Evolutionary conservation across 2,888 invertebrate genomes (phyloP).

Genomic region (Ashinkailepas kermadecensis): DNA sequence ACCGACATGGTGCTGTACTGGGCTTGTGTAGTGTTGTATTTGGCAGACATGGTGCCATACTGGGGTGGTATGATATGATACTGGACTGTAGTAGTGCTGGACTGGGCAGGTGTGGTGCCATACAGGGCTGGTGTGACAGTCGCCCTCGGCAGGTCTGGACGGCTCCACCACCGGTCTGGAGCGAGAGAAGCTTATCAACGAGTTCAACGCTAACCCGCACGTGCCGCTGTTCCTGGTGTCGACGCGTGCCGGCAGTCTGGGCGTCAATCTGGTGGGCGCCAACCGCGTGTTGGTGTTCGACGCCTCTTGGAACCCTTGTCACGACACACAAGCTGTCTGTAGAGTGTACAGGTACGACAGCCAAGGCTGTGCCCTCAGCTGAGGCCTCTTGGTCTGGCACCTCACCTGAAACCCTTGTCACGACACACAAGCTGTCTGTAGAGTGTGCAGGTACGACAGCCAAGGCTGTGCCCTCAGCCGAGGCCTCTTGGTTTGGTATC

Average conservation of each 20-base stretch:
- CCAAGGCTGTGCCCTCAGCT: no score
- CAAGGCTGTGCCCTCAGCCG: no score
- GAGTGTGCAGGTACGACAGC: constrained; percentile 65
- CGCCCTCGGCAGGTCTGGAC: constrained; percentile 62
- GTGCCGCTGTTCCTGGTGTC: constrained; percentile 90
- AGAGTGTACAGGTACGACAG: constrained; percentile 66
- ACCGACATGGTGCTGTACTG: no score
- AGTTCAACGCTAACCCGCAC: constrained; percentile 69
- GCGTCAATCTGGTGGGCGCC: constrained; percentile 95
- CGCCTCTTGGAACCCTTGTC: constrained; percentile 99
- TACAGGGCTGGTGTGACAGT: background rate
- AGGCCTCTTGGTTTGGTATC: no score
- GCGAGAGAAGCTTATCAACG: constrained; percentile 89
- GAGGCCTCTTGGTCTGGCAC: no score
- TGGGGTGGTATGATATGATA: no score
- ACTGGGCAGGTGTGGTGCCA: no score
- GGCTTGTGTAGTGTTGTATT: no score
- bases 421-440: constrained; percentile 93
- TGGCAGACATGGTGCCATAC: no score
- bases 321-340: constrained; percentile 96
- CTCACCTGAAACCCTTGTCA: constrained; percentile 55
- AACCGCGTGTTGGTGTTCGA: constrained; percentile 96
- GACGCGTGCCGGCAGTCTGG: constrained; percentile 90
- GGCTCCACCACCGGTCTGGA: constrained; percentile 92
- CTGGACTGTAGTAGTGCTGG: no score